Evolutionary conservation across 2,797 vertebrate genomes (phyloP), one percentile per base, ranked within the genome.

Genomic region (Microctenopoma stevenorrisi): DNA sequence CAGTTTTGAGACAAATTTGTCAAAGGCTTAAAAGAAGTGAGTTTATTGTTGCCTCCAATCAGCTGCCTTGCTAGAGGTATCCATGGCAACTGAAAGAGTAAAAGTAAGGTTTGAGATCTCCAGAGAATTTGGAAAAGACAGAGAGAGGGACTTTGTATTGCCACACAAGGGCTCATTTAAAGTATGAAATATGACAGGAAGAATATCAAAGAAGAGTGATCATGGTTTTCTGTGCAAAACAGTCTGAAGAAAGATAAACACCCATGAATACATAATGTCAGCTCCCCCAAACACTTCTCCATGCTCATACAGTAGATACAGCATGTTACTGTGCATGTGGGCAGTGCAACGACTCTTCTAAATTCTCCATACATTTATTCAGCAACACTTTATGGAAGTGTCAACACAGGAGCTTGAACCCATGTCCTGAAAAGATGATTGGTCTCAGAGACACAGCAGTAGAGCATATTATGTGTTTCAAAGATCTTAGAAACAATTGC

Each of bases 61-160:
- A 84, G 88, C 77, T 85, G 84, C 87, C 76, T 86, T 67, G 69
- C 76, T 16, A 40, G 73, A 87, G 85, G 90, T 92, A 92, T 88
- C 91, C 92, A 93, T 93, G 87, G 91, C 82, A 93, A 93, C 92
- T 89, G 80, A 90, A 91, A 84, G 84, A 91, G 87, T 89, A 87
- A 91, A 91, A 92, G 90, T 91, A 89, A 85, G 88, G 82, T 89
- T 87, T 86, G 81, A 89, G 86, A 74, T 87, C 89, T 83, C 86
- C 57, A 37, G 89, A 89, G 89, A 90, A 86, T 90, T 90, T 87
- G 79, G 77, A 88, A 76, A 78, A 90, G 74, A 88, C 66, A 63
- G 78, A 84, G 75, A 89, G 66, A 83, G 85, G 76, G 72, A 89
- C 85, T 88, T 87, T 86, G 72, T 85, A 71, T 84, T 88, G 67